A percentile compares a stretch with the other conserved stretches of the same genome.
These are phyloP conservation scores for Danio albolineatus DNA, from an alignment of 2,797 vertebrate species.

Conservation along the genomic window DNA sequence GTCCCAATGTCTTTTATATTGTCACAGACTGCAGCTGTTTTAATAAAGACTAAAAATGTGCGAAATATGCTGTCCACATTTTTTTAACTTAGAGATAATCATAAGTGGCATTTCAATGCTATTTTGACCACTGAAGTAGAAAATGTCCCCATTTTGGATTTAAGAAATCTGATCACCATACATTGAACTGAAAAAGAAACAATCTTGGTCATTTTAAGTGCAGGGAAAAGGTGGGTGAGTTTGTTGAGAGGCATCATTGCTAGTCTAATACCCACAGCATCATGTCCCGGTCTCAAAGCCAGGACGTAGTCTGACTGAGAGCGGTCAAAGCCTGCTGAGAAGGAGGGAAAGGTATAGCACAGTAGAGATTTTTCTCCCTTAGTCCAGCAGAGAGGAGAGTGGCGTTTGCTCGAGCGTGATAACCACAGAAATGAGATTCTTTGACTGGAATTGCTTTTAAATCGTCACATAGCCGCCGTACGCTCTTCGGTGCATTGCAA, in stretches of 20 bases:
- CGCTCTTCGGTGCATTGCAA: constrained; percentile 29
- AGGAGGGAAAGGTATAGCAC: constrained; percentile 28
- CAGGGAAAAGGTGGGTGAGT: constrained; percentile 71
- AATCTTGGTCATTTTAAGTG: constrained; percentile 72
- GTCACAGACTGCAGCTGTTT: too few species aligned
- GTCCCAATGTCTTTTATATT: too few species aligned
- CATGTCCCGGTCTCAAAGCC: constrained; percentile 63
- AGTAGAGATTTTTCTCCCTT: constrained; percentile 19
- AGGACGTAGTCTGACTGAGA: constrained; percentile 18
- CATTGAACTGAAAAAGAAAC: too few species aligned
- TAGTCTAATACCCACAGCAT: constrained; percentile 62
- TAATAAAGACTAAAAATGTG: too few species aligned
- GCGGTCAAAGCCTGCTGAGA: constrained; percentile 35
- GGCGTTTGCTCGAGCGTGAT: constrained; percentile 45
- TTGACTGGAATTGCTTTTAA: constrained; percentile 55
- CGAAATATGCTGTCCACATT: too few species aligned
- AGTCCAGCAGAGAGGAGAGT: constrained; percentile 34
- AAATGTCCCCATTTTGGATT: too few species aligned
- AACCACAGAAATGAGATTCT: constrained; percentile 53
- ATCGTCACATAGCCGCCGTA: constrained; percentile 38
- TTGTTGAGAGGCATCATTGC: constrained; percentile 64
- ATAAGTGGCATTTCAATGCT: too few species aligned
- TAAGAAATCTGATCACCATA: too few species aligned
- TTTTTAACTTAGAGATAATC: too few species aligned
- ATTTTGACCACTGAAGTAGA: too few species aligned